phyloP scores from a whole-genome alignment of 2,113 vertebrate genomes.

The Chlamydotis undulata region DNA sequence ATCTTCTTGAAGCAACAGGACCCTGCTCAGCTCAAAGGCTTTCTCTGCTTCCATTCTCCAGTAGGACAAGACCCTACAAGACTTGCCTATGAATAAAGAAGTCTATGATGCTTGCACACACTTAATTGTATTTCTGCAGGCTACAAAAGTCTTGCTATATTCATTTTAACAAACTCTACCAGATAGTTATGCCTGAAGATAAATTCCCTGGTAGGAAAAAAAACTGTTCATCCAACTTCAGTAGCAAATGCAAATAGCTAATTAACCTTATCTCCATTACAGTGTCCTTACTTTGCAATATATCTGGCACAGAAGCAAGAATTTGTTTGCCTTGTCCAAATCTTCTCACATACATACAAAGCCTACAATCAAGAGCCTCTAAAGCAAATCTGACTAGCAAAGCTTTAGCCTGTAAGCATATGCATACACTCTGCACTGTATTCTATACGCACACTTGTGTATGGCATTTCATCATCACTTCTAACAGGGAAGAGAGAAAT shows the following conservation, averaged over 20 bases:
- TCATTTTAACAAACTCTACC: conserved; percentile 12
- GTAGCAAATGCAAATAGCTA: conserved; percentile 56
- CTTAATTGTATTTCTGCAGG: conserved; percentile 45
- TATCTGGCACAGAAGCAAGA: conserved; percentile 17
- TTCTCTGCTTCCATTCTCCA: not conserved
- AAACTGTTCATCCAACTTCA: conserved; percentile 10
- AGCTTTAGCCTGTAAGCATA: fast-evolving
- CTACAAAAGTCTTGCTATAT: conserved; percentile 9
- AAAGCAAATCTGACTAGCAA: not conserved
- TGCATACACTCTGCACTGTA: not conserved
- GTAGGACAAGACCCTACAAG: conserved; percentile 42
- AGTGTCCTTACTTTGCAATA: conserved; percentile 13
- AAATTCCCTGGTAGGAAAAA: conserved; percentile 8
- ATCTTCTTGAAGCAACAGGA: not conserved
- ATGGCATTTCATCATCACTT: not conserved
- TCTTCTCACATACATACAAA: not conserved
- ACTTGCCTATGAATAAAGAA: not conserved
- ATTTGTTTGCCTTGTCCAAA: not conserved
- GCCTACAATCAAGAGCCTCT: not conserved
- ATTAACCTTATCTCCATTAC: conserved; percentile 65
- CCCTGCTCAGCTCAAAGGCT: not conserved
- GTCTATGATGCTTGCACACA: not conserved
- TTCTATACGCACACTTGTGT: not conserved
- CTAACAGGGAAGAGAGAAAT: not conserved
- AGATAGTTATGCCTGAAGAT: conserved; percentile 30